Base-by-base conservation (phyloP, 1,140 invertebrate species). In the Macrocentrus cingulum region DNA sequence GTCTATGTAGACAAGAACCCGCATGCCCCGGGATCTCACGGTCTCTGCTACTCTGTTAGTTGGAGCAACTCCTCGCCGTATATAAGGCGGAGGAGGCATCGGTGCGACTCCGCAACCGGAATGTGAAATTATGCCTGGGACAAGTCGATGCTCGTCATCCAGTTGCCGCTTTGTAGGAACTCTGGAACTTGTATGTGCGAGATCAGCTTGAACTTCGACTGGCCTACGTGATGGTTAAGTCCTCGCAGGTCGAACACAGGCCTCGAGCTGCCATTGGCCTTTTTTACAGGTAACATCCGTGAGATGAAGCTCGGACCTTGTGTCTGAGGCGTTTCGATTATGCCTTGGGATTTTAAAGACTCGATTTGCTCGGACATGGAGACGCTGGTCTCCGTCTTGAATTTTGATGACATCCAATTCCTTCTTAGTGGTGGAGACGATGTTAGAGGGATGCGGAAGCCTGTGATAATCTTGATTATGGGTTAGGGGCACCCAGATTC, bases 1-100 rank as follows among this genome's bases (percentile, higher is more conserved):
- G 71, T 69, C 60, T 50, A 68, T 34, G 29, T 72, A 55, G 29
- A 63, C 59, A 2, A 68, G 39, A 34, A 67, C 60, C 51, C 59
- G 65, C 52, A 63, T 58, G 19, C 60, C 59, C 37, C 32, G 50
- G 19, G 50, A 54, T 8, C 63, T 59, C 49, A 69, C 62, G 50
- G 56, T 64, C 20, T 70, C 62, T n/a, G 67, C 69, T 16, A 74
- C 42, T 69, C 68, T 73, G 36, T 76, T 74, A 19, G 69, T 66
- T 36, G 74, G 9, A 62, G 25, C 5, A 69, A 16, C 39, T 55
- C 63, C 41, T 19, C 57, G 42, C 55, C 41, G 65, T 73, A 71
- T 18, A 50, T 44, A 13, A 74, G 34, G 44, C 66, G 66, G 13
- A 71, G 61, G 25, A 70, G 65, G 19, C 53, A 20, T 18, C 68